phyloP scores from a whole-genome alignment of 2,113 vertebrate genomes.

The Dendropsophus ebraccatus region DNA sequence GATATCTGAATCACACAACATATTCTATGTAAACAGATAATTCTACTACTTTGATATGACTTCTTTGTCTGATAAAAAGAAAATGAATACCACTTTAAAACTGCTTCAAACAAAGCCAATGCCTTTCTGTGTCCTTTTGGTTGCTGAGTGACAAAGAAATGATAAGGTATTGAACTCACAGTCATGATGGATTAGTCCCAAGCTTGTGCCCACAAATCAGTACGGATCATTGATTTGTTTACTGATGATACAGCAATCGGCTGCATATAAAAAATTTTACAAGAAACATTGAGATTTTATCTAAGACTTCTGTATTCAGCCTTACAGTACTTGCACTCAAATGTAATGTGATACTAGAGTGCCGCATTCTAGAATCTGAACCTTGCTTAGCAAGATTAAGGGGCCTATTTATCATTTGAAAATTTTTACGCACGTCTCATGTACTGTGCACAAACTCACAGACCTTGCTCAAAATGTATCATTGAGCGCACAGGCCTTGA shows the following conservation, averaged over 20 bases:
- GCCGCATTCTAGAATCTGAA: too few species aligned
- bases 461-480: too few species aligned
- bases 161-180: constrained; percentile 30
- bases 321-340: too few species aligned
- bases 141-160: constrained; percentile 51
- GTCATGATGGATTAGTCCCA: constrained; percentile 17
- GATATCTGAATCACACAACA: neutral
- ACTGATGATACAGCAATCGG: constrained; percentile 10
- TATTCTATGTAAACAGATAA: neutral
- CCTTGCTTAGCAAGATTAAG: too few species aligned
- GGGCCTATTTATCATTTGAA: too few species aligned
- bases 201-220: neutral
- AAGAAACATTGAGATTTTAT: neutral
- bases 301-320: neutral
- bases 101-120: constrained; percentile 5
- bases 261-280: neutral
- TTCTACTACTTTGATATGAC: neutral
- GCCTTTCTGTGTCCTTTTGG: neutral
- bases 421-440: too few species aligned
- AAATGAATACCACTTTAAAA: neutral
- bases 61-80: neutral
- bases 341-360: too few species aligned
- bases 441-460: too few species aligned
- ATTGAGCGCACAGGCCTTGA: too few species aligned
- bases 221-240: constrained; percentile 36